Percentiles rank a stretch among this genome's conserved stretches.
Conservation (phyloP, 2,797 vertebrate species). For the Tolypeutes matacus region DNA sequence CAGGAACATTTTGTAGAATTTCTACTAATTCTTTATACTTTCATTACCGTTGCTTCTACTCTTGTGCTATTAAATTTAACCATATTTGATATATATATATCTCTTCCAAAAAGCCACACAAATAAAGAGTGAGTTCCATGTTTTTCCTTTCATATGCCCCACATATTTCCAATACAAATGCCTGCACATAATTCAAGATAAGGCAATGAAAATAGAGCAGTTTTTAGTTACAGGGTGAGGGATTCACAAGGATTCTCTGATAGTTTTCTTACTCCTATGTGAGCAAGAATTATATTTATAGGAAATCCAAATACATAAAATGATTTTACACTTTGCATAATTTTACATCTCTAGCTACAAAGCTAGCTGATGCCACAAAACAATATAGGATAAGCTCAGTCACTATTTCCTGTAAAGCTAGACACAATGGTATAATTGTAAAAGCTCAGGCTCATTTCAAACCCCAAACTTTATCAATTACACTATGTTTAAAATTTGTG, state of each 20-base stretch:
- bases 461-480: not conserved
- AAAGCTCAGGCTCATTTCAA: not conserved
- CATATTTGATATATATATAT: not conserved
- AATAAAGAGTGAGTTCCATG: not conserved
- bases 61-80: slow-evolving; percentile 4
- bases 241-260: not conserved
- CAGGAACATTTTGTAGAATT: slow-evolving; percentile 11
- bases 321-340: not conserved
- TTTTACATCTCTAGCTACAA: not conserved
- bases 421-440: not conserved
- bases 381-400: not conserved
- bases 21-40: slow-evolving; percentile 22
- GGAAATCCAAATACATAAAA: slow-evolving; percentile 19
- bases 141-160: not conserved
- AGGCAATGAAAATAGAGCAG: not conserved
- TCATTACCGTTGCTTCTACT: slow-evolving; percentile 15
- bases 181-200: not conserved
- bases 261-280: not conserved
- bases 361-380: not conserved
- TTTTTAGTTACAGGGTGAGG: not conserved
- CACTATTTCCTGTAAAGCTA: not conserved
- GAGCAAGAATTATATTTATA: not conserved
- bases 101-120: not conserved
- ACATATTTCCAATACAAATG: slow-evolving; percentile 17
- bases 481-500: not conserved